Evolutionary conservation across 1,140 invertebrate genomes (phyloP), one percentile per base, ranked within the genome.

Genomic region (Micrasema minimum): DNA sequence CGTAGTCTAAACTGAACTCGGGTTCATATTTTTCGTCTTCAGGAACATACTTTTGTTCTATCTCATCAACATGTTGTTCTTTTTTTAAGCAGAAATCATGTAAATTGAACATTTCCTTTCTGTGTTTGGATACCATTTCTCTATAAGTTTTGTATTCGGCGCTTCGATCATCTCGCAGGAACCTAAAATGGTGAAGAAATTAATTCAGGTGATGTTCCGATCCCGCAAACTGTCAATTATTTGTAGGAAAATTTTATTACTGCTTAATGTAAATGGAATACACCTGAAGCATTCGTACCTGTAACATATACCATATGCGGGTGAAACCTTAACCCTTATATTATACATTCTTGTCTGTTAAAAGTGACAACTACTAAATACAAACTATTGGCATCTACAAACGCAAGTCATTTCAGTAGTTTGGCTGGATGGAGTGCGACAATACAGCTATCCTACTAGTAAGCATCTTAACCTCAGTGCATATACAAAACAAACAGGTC

Each of bases 21-120:
- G 83, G 83, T 64, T 85, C 83, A 77, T 85, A 84, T 77, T 81
- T 83, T 59, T 85, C 82, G 69, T 85, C 83, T 0, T 81, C 79
- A 31, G 81, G 82, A n/a, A 83, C 78, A 50, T 14, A 57, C 10
- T 57, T 57, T 26, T 51, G 26, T 31, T 31, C 26, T 4, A 4
- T 31, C 7, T 7, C 26, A 31, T 31, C 26, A 7, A 31, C 2
- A 31, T 31, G n/a, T 80, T 74, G 22, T 43, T 61, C 57, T n/a
- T 45, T 64, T 41, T 64, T 64, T 23, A 61, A 35, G 43, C 16
- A 16, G 10, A 41, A 22, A 9, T 46, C 22, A 23, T 64, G 59
- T 22, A 59, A 22, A 11, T 22, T 38, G 55, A 41, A 41, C 11
- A 61, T 26, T 55, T 69, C 66, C 12, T 66, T 71, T 1, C 81